These are phyloP conservation scores for Microplitis deprimator DNA, from an alignment of 2,888 invertebrate genomes.

Conservation along the genomic window DNA sequence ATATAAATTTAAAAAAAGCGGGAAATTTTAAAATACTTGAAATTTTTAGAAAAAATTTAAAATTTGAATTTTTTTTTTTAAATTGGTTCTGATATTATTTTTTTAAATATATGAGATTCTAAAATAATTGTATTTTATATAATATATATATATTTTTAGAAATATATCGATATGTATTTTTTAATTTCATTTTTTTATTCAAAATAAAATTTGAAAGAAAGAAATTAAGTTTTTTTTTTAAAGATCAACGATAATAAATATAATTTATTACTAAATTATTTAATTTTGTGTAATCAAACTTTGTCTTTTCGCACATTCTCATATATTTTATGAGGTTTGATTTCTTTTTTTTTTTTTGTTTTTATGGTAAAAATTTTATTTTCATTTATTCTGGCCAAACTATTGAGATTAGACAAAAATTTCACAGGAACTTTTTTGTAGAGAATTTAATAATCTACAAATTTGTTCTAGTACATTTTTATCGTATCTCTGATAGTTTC, in stretches of 20 bases:
- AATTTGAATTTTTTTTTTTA: neutral
- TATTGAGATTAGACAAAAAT: no score
- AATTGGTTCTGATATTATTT: constrained; percentile 20
- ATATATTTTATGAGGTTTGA: no score
- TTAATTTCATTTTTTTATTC: constrained; percentile 35
- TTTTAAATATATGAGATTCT: constrained; percentile 22
- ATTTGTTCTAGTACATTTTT: no score
- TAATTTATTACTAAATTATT: no score
- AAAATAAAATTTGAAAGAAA: neutral
- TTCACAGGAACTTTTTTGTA: no score
- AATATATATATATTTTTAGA: constrained; percentile 10
- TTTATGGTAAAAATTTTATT: no score
- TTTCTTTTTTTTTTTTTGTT: no score
- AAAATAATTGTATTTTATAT: constrained; percentile 6
- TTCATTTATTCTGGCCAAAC: no score
- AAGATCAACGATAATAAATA: constrained; percentile 27
- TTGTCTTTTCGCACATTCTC: no score
- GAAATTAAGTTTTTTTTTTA: neutral
- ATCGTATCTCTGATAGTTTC: no score
- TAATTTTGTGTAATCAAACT: no score
- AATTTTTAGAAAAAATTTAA: neutral
- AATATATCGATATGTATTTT: constrained; percentile 39
- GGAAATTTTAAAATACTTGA: neutral
- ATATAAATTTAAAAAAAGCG: neutral
- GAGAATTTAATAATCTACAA: no score